Evolutionary conservation across 2,113 vertebrate genomes (phyloP).

Genomic region (Vombatus ursinus): DNA sequence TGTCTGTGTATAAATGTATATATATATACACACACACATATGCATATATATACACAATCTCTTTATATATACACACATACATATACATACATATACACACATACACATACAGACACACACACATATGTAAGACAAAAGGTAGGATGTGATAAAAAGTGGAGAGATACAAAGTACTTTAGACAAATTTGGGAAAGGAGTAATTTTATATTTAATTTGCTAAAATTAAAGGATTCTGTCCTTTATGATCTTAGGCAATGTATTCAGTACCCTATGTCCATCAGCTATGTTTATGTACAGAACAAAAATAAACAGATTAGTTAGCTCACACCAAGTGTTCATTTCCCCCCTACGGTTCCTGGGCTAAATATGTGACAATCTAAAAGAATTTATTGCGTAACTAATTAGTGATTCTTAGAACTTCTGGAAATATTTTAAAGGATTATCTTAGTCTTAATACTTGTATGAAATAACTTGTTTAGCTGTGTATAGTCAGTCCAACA

Average conservation of each 20-base stretch:
- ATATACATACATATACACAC: no score
- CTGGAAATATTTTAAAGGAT: conserved; percentile 77
- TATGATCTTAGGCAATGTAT: not conserved
- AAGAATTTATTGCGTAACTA: conserved; percentile 44
- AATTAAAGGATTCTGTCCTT: conserved; percentile 20
- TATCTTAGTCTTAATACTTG: conserved; percentile 72
- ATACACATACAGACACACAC: no score
- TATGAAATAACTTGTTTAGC: conserved; percentile 62
- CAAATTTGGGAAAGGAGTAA: not conserved
- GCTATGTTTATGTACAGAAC: not conserved
- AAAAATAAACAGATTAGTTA: not conserved
- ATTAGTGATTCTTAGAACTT: conserved; percentile 69
- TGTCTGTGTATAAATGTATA: no score
- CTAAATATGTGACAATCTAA: conserved; percentile 70
- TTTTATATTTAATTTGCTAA: conserved; percentile 26
- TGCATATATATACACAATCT: no score
- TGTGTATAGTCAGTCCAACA: conserved; percentile 35
- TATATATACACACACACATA: no score
- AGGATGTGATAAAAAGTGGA: not conserved
- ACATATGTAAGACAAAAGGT: not conserved
- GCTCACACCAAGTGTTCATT: not conserved
- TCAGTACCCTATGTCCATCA: conserved; percentile 20
- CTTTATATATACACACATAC: no score
- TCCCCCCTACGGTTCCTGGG: conserved; percentile 38
- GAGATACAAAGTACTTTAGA: not conserved